Evolutionary conservation across 2,113 vertebrate species (phyloP).

Genomic region (Syrrhaptes paradoxus): DNA sequence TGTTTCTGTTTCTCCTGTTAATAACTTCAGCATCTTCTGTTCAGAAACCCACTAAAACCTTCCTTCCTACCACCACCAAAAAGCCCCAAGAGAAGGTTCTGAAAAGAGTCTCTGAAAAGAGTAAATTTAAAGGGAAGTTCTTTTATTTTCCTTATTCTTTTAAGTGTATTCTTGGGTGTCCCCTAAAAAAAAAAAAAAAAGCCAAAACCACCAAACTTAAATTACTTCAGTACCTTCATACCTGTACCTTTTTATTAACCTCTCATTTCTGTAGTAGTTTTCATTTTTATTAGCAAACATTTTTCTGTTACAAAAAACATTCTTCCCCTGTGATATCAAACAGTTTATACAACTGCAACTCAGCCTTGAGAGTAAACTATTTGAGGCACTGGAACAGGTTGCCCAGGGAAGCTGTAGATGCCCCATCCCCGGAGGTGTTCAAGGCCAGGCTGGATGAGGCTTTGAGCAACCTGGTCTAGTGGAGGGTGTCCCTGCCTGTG

Average conservation of each 20-base stretch:
- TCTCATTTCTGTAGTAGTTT: not conserved
- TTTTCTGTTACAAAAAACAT: not conserved
- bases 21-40: not conserved
- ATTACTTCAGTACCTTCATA: not conserved
- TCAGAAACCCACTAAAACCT: not conserved
- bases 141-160: not conserved
- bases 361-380: not conserved
- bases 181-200: not conserved
- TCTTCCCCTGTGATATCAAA: not conserved
- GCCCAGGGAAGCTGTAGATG: too few species aligned
- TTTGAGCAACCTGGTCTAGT: too few species aligned
- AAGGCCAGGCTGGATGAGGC: too few species aligned
- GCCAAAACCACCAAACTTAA: not conserved
- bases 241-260: not conserved
- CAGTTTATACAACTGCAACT: not conserved
- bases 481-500: too few species aligned
- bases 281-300: not conserved
- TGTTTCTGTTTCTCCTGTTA: not conserved
- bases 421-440: too few species aligned
- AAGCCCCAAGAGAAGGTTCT: not conserved
- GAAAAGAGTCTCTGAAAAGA: not conserved
- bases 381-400: too few species aligned
- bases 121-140: not conserved
- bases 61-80: not conserved
- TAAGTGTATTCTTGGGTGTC: not conserved